These are phyloP conservation scores for Sebastes trivittatus DNA, from an alignment of 2,797 vertebrate species.

Conservation along the genomic window DNA sequence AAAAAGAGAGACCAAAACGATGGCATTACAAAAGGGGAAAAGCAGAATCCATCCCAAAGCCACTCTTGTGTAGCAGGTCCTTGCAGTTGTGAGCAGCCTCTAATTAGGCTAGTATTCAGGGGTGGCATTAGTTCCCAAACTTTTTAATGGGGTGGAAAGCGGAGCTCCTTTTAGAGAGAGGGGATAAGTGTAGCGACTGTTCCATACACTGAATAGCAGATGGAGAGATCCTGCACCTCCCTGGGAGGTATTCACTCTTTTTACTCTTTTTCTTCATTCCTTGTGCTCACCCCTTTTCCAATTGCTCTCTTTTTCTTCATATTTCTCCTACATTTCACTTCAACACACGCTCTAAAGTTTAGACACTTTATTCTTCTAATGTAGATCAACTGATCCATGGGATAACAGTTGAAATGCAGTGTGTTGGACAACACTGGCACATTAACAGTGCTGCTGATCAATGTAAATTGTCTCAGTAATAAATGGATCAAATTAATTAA, in stretches of 20 bases:
- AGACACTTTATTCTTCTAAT: not conserved
- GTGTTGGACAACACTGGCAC: too few species aligned
- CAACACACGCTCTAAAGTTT: not conserved
- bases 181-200: slow-evolving; percentile 91
- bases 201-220: slow-evolving; percentile 82
- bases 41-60: slow-evolving; percentile 63
- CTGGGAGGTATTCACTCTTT: slow-evolving; percentile 81
- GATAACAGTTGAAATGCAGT: too few species aligned
- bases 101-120: slow-evolving; percentile 90
- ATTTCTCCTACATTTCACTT: slow-evolving; percentile 11
- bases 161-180: slow-evolving; percentile 85
- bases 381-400: not conserved
- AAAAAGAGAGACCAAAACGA: slow-evolving; percentile 68
- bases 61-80: slow-evolving; percentile 76
- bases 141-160: slow-evolving; percentile 91
- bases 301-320: slow-evolving; percentile 37
- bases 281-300: slow-evolving; percentile 33
- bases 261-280: slow-evolving; percentile 67
- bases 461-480: not conserved
- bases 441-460: not conserved
- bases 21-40: slow-evolving; percentile 65
- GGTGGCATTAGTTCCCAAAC: slow-evolving; percentile 92
- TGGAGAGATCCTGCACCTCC: slow-evolving; percentile 84
- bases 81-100: slow-evolving; percentile 79
- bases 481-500: not conserved